phyloP scores from a whole-genome alignment of 2,888 invertebrate genomes.

The Drosophila hawaiiensis region DNA sequence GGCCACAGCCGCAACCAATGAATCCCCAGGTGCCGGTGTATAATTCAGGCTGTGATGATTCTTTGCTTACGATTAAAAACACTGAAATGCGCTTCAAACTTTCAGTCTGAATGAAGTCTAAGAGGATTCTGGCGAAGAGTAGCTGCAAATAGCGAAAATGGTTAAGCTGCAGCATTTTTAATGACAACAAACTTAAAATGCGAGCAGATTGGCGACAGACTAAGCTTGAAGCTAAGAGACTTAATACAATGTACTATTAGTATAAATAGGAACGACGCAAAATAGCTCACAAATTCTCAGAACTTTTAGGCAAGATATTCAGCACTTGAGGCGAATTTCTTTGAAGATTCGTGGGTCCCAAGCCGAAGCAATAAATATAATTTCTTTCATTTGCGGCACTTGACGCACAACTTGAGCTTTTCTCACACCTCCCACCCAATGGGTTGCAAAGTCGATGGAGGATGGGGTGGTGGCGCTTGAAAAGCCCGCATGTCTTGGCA shows the following conservation, averaged over 20 bases:
- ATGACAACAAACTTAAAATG: conserved; percentile 12
- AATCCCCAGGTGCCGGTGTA: conserved; percentile 15
- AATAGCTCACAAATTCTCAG: conserved; percentile 2
- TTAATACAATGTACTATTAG: neutral
- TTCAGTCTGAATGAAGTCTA: conserved; percentile 19
- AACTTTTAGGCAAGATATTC: conserved; percentile 15
- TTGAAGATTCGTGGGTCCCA: conserved; percentile 11
- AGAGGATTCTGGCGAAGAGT: conserved; percentile 37
- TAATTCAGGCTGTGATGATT: conserved; percentile 51
- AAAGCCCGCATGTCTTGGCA: conserved; percentile 71
- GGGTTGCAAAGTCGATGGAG: neutral
- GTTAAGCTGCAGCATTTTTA: conserved; percentile 4
- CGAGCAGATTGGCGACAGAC: neutral
- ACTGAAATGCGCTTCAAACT: conserved; percentile 31
- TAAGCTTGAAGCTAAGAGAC: conserved; percentile 3
- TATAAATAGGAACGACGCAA: neutral
- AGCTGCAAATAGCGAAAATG: conserved; percentile 2
- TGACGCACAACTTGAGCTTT: conserved; percentile 47
- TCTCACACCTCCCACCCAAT: conserved; percentile 47
- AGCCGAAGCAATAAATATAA: conserved; percentile 53
- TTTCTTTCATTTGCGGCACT: conserved; percentile 53
- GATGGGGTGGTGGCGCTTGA: conserved; percentile 38
- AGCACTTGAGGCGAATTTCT: conserved; percentile 9
- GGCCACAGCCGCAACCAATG: conserved; percentile 27
- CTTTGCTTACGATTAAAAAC: conserved; percentile 17